These are phyloP conservation scores for Octonoba sinensis DNA, from an alignment of 2,888 invertebrate species.

Conservation along the genomic window DNA sequence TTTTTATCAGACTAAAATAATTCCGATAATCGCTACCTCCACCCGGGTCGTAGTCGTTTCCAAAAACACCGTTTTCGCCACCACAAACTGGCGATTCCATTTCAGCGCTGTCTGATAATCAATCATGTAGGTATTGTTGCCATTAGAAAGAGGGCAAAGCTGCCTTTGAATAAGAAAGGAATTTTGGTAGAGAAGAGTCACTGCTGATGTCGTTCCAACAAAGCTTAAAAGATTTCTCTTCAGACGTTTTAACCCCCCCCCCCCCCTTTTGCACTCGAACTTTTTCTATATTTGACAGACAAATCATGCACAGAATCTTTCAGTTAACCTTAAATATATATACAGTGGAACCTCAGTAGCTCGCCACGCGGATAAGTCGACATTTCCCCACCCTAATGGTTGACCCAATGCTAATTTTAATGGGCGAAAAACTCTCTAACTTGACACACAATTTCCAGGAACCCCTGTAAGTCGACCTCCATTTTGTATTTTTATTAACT, in stretches of 20 bases:
- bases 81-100: not conserved
- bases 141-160: not conserved
- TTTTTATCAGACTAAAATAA: not conserved
- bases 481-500: too few species aligned
- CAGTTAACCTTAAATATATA: too few species aligned
- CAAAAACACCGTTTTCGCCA: not conserved
- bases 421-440: too few species aligned
- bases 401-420: too few species aligned
- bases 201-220: not conserved
- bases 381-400: too few species aligned
- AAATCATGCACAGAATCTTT: too few species aligned
- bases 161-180: not conserved
- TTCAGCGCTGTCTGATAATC: slow-evolving; percentile 1
- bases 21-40: slow-evolving; percentile 8
- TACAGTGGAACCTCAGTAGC: too few species aligned
- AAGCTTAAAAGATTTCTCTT: slow-evolving; percentile 2
- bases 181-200: not conserved
- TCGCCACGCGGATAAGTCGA: too few species aligned
- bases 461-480: too few species aligned
- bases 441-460: too few species aligned
- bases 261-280: too few species aligned
- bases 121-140: not conserved
- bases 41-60: not conserved
- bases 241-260: not conserved
- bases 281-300: too few species aligned